Base-by-base conservation (phyloP, 2,113 vertebrate genomes). In the Turdus rufiventris region DNA sequence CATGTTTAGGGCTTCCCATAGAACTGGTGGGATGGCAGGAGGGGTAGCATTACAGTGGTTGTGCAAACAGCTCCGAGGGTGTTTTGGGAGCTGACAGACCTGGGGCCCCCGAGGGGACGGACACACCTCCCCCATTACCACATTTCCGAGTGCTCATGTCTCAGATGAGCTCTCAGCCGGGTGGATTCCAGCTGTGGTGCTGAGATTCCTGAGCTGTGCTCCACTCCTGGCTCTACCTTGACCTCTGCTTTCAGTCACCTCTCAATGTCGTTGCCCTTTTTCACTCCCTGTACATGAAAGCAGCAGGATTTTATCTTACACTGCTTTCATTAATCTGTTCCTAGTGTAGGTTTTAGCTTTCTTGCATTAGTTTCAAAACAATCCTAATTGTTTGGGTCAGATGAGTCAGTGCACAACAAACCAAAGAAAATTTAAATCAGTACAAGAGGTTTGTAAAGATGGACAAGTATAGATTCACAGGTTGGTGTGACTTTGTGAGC, bases 101-200 rank as follows among this genome's bases (percentile, higher is more conserved):
- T 21, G 54, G 40, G 29, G 10, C 20, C 18, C 8, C 4, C 4
- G 33, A 15, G 28, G 31, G 47, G 29, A 5, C 6, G 5, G 14
- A 3, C 1, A 1, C 26, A 23, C 10, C 42, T 74, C 47, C 31
- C 42, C 19, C 33, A 3, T 14, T 1, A 6, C 20, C 8, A 1
- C 17, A 7, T 79, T 68, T 50, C 65, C 45, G 42, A 34, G 26
- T 8, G 12, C 34, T 17, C 10, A 0, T 57, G 47, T 60, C 31
- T 19, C 23, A 4, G 8, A 4, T 6, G 40, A 56, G 25, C 4
- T 34, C 61, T 54, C 47, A 4, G n/a, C 31, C 12, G 12, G 0
- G 43, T 1, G 45, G 36, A 5, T 53, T 28, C 28, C 38, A 57
- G 21, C 38, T 19, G 36, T 9, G 73, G 17, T 29, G 15, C 7